These are phyloP conservation scores for Oreochromis aureus DNA, from an alignment of 2,113 vertebrate species.

Conservation along the genomic window DNA sequence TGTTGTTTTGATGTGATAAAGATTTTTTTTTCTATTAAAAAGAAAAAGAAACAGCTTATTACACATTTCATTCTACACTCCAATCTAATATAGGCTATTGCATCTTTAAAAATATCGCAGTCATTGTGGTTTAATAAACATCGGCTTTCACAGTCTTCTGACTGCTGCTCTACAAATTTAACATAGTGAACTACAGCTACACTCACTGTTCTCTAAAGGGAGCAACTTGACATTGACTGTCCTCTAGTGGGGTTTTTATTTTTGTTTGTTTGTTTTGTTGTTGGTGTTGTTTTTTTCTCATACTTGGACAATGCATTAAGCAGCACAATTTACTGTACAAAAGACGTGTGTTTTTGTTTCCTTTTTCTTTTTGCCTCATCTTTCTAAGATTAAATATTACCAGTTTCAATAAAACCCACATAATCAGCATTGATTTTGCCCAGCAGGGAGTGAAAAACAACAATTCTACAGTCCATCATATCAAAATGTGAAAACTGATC, in stretches of 20 bases:
- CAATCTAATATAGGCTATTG: background rate
- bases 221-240: background rate
- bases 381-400: background rate
- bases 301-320: background rate
- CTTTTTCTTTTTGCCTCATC: background rate
- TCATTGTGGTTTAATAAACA: background rate
- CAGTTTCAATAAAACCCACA: background rate
- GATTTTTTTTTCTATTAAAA: background rate
- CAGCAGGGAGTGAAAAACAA: background rate
- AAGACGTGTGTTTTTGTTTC: background rate
- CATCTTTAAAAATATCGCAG: background rate
- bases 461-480: background rate
- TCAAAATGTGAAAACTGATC: background rate
- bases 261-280: background rate
- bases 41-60: rapidly evolving
- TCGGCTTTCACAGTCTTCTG: background rate
- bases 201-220: background rate
- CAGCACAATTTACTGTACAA: background rate
- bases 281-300: background rate
- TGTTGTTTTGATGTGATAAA: too few relatives aligned
- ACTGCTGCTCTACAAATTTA: too few relatives aligned
- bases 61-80: rapidly evolving
- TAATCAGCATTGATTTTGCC: background rate
- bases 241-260: background rate
- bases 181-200: background rate